A percentile compares a stretch with the other conserved stretches of the same genome.
These are phyloP conservation scores for Conus betulinus DNA, from an alignment of 1,140 invertebrate species.

Conservation along the genomic window DNA sequence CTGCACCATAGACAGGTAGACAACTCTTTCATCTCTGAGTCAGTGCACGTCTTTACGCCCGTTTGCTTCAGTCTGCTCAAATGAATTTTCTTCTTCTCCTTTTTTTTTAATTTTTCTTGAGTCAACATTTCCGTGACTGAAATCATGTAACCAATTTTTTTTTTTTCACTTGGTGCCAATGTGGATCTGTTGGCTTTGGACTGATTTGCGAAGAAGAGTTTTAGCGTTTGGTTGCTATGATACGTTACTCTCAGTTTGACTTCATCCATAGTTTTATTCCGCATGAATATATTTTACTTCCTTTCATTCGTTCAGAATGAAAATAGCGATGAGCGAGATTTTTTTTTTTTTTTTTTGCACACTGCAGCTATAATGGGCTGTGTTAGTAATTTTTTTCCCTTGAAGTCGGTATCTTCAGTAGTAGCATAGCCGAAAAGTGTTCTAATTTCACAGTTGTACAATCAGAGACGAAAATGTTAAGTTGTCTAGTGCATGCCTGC, in stretches of 20 bases:
- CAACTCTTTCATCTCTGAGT: conserved; percentile 37
- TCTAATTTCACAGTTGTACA: neutral
- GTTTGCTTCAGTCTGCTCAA: conserved; percentile 25
- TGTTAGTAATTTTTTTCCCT: neutral
- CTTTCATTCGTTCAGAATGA: neutral
- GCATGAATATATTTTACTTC: neutral
- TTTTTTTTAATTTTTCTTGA: neutral
- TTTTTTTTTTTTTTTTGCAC: neutral
- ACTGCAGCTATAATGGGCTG: neutral
- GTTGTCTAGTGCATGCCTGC: conserved; percentile 12
- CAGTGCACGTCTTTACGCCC: conserved; percentile 20
- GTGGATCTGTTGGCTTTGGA: conserved; percentile 4
- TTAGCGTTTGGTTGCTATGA: neutral
- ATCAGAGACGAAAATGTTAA: conserved; percentile 20
- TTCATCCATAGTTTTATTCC: neutral
- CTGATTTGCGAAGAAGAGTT: neutral
- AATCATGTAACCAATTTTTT: neutral
- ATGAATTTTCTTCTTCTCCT: neutral
- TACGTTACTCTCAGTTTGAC: neutral
- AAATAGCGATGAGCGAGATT: neutral
- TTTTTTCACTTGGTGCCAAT: conserved; percentile 13
- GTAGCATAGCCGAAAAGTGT: neutral
- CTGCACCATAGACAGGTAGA: conserved; percentile 41
- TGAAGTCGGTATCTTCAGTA: no score
- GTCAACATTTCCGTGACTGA: neutral